Conservation (phyloP, 1,140 invertebrate species). For the Papilio polytes region DNA sequence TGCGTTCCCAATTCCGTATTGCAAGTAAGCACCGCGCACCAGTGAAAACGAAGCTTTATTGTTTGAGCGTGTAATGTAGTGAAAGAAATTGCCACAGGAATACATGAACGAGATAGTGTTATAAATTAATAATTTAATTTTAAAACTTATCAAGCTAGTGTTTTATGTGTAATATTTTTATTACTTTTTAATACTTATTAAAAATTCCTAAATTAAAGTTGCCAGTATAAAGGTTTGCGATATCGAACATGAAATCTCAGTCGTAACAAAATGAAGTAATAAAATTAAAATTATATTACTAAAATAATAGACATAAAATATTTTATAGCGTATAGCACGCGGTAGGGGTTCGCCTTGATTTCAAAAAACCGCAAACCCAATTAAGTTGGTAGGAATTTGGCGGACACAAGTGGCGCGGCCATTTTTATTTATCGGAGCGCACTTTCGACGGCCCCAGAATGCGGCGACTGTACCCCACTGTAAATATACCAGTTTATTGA, state of each 20-base stretch:
- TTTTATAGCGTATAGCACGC: slow-evolving; percentile 35
- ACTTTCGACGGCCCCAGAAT: slow-evolving; percentile 42
- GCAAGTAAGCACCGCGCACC: not conserved
- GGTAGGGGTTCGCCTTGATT: slow-evolving; percentile 31
- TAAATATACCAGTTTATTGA: slow-evolving; percentile 38
- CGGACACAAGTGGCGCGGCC: slow-evolving; percentile 53
- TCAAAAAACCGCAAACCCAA: slow-evolving; percentile 49
- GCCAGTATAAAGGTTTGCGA: not conserved
- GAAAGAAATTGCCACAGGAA: not conserved
- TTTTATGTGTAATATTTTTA: slow-evolving; percentile 1
- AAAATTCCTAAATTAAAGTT: not conserved
- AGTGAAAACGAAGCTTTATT: not conserved
- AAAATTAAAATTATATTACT: slow-evolving; percentile 19
- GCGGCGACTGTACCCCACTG: slow-evolving; percentile 29
- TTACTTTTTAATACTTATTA: not conserved
- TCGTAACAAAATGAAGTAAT: slow-evolving; percentile 24
- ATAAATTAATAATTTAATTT: not conserved
- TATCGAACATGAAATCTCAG: not conserved
- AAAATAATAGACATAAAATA: slow-evolving; percentile 19
- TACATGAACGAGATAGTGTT: not conserved
- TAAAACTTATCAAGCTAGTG: not conserved
- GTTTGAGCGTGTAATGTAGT: not conserved
- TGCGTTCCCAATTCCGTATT: not conserved
- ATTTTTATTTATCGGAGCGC: slow-evolving; percentile 54
- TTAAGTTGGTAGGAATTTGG: slow-evolving; percentile 55